phyloP scores from a whole-genome alignment of 2,888 invertebrate genomes.

The Limenitis camilla region DNA sequence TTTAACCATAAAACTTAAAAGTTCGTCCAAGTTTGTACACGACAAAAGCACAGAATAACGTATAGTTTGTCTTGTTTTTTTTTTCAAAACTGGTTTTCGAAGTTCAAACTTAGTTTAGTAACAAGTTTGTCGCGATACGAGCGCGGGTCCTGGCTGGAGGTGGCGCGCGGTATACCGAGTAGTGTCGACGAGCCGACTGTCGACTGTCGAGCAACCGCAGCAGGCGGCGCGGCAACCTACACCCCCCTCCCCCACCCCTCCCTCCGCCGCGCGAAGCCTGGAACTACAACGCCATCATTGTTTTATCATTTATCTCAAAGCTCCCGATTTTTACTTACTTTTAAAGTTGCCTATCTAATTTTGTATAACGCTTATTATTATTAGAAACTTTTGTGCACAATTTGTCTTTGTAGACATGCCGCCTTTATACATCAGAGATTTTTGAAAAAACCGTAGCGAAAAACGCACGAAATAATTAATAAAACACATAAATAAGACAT shows the following conservation, averaged over 20 bases:
- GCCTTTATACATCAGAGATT: too few relatives aligned
- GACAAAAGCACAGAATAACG: constrained; percentile 34
- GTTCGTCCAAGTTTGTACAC: constrained; percentile 35
- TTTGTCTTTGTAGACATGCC: too few relatives aligned
- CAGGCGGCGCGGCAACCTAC: constrained; percentile 43
- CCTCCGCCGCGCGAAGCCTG: constrained; percentile 41
- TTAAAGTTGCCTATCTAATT: neutral
- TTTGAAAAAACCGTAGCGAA: too few relatives aligned
- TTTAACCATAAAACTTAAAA: constrained; percentile 50
- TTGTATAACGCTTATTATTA: neutral
- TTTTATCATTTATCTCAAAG: constrained; percentile 53
- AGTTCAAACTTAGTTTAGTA: constrained; percentile 50
- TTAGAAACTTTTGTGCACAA: too few relatives aligned
- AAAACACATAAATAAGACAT: too few relatives aligned
- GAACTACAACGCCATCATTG: constrained; percentile 49
- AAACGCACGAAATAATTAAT: too few relatives aligned
- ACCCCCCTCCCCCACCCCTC: too few relatives aligned
- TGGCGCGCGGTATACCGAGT: constrained; percentile 48
- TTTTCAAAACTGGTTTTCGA: constrained; percentile 49
- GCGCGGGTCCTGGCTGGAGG: constrained; percentile 49
- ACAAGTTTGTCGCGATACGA: constrained; percentile 48
- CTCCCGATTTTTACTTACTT: constrained; percentile 35
- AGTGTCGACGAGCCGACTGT: constrained; percentile 22
- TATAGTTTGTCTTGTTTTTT: constrained; percentile 38
- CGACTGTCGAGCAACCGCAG: constrained; percentile 21